These are phyloP conservation scores for Pelodiscus sinensis DNA, from an alignment of 2,113 vertebrate genomes.

Conservation along the genomic window DNA sequence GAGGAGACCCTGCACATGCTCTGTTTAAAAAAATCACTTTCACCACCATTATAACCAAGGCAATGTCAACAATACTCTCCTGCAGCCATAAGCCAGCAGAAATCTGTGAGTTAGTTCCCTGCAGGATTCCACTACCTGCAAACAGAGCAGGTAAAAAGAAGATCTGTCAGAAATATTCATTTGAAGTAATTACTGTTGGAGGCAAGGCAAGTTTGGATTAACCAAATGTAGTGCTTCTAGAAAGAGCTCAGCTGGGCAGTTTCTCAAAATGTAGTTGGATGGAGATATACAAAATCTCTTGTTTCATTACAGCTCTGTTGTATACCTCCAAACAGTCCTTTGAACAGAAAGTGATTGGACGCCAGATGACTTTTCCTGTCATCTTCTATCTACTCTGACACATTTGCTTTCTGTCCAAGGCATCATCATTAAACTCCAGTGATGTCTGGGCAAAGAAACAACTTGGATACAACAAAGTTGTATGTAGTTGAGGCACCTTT, in stretches of 20 bases:
- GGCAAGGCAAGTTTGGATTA: background rate
- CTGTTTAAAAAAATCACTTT: background rate
- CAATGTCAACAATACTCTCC: background rate
- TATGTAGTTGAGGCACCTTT: background rate
- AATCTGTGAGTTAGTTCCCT: background rate
- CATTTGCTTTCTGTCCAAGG: fast-evolving
- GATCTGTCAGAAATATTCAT: background rate
- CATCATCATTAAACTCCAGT: background rate
- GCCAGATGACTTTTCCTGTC: background rate
- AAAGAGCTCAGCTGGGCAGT: background rate
- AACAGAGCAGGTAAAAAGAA: background rate
- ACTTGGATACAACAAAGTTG: background rate
- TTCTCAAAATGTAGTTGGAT: background rate
- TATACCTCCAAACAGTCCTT: background rate
- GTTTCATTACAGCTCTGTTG: background rate
- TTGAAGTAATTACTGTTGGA: background rate
- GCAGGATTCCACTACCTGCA: background rate
- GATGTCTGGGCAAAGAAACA: background rate
- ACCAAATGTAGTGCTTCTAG: background rate
- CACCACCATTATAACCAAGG: background rate
- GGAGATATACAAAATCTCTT: background rate
- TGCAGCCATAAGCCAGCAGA: background rate
- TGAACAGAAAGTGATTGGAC: background rate
- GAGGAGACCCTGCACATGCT: background rate
- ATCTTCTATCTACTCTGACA: background rate